These are phyloP conservation scores for Chloroclysta siterata DNA, from an alignment of 2,888 invertebrate genomes.

Conservation along the genomic window DNA sequence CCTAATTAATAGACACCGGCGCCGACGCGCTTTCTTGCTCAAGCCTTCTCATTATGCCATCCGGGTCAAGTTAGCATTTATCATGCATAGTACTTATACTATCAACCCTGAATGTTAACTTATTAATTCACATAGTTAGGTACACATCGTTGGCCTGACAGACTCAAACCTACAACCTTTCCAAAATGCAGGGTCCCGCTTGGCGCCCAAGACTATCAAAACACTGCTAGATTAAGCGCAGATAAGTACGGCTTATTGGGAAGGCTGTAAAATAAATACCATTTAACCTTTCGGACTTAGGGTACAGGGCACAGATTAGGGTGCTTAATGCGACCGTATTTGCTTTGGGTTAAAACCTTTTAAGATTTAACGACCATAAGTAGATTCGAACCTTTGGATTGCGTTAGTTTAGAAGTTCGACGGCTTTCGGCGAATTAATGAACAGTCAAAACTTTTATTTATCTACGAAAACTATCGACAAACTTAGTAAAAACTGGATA, in stretches of 20 bases:
- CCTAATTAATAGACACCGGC: no score
- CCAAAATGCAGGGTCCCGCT: background rate
- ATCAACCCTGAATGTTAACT: background rate
- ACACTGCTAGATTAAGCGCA: constrained; percentile 34
- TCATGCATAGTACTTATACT: no score
- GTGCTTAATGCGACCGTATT: constrained; percentile 41
- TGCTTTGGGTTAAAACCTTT: constrained; percentile 41
- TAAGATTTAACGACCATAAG: constrained; percentile 39
- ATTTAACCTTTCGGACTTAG: constrained; percentile 40
- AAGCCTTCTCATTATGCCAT: no score
- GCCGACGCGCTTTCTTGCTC: no score
- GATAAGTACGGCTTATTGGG: constrained; percentile 35
- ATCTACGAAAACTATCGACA: constrained; percentile 7
- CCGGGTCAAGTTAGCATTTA: no score
- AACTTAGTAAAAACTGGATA: background rate
- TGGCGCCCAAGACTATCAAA: constrained; percentile 6
- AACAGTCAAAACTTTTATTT: constrained; percentile 5
- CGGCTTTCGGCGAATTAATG: constrained; percentile 9
- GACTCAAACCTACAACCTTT: constrained; percentile 5
- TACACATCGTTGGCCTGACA: background rate
- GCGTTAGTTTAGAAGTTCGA: constrained; percentile 11
- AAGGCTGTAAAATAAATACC: constrained; percentile 43
- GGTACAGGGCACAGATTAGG: constrained; percentile 36
- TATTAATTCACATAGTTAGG: background rate
- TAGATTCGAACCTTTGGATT: constrained; percentile 27